Evolutionary conservation across 2,888 invertebrate genomes (phyloP), one percentile per base, ranked within the genome.

Genomic region (Rhagium mordax): DNA sequence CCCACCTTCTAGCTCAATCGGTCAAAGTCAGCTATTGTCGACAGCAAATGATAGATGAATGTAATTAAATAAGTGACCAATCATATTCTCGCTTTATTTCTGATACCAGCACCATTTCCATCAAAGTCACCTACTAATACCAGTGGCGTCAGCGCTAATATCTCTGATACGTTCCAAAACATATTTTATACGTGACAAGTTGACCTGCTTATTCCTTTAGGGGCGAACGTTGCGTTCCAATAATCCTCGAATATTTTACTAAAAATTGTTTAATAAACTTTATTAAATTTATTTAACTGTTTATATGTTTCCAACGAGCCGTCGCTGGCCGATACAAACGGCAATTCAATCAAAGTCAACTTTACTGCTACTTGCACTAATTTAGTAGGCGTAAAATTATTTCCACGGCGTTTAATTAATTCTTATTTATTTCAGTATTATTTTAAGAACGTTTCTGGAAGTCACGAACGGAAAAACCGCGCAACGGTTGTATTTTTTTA

Each of bases 21-120:
- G 84, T 86, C 86, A 86, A 86, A 85, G 86, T 86, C 86, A 86
- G 81, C 81, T 79, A 84, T 84, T 84, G 85, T 83, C 85, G 86
- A 86, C 86, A 85, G 84, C 83, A 83, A 85, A 85, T 87, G 87
- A 87, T 87, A 86, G 86, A 87, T 87, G 83, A 84, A 83, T 84
- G 85, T 86, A 86, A 87, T 87, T 87, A 87, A 87, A 87, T 87
- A 87, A 87, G 86, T 87, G 86, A 87, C 87, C 87, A 87, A 87
- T 87, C 87, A 87, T 87, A 87, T 86, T 85, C 84, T 83, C 85
- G 85, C 85, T 85, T 84, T 85, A 82, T 80, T 83, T 81, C 80
- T 83, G 83, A 84, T 84, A 84, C 81, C 80, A 77, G 81, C 81
- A 81, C 81, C 81, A 74, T 82, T 84, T 82, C 84, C 82, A 84